These are phyloP conservation scores for Heliornis fulica DNA, from an alignment of 2,113 vertebrate species.

Conservation along the genomic window DNA sequence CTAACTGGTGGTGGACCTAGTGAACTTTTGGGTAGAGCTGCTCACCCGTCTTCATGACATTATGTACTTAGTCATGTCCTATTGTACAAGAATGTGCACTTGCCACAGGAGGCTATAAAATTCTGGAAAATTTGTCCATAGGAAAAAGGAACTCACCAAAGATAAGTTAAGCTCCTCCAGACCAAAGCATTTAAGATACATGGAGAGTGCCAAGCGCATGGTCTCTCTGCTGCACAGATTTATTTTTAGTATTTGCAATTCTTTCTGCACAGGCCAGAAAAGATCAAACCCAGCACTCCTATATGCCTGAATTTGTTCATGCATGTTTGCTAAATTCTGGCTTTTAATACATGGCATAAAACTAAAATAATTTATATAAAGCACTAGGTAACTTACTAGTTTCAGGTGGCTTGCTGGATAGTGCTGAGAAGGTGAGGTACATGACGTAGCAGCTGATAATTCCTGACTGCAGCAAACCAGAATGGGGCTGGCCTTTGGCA, in stretches of 20 bases:
- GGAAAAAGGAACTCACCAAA: not conserved
- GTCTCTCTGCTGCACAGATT: not conserved
- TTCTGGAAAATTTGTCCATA: not conserved
- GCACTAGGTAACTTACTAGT: constrained; percentile 72
- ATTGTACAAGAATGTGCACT: not conserved
- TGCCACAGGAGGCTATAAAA: not conserved
- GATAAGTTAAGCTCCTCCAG: not conserved
- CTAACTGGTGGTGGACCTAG: not conserved
- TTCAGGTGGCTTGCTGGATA: constrained; percentile 93
- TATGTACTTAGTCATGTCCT: not conserved
- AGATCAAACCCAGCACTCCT: not conserved
- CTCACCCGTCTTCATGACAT: too few relatives aligned
- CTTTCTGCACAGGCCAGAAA: not conserved
- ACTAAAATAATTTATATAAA: not conserved
- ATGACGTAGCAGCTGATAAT: constrained; percentile 97
- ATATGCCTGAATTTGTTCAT: not conserved
- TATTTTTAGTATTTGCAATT: not conserved
- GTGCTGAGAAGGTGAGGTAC: constrained; percentile 95
- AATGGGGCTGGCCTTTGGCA: constrained; percentile 86
- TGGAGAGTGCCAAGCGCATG: accelerated
- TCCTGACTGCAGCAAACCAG: constrained; percentile 91
- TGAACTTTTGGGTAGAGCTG: not conserved
- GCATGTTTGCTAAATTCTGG: not conserved
- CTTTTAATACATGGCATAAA: not conserved
- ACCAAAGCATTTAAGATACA: not conserved